Percentiles rank a stretch among this genome's conserved stretches.
phyloP scores from a whole-genome alignment of 1,140 invertebrate genomes.

The Heliconius nattereri region DNA sequence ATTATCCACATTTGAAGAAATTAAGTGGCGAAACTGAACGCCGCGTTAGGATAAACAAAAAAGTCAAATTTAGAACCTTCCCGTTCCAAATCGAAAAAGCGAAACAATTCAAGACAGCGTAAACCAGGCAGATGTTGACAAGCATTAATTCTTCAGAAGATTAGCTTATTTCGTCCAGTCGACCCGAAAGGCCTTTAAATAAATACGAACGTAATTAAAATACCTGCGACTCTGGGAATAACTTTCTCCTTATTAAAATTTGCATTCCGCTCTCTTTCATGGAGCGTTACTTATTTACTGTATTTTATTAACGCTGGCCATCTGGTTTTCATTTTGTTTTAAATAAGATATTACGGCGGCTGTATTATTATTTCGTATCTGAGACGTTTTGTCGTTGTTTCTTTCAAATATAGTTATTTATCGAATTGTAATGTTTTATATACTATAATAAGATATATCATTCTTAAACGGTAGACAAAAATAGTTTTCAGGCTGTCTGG shows the following conservation, averaged over 20 bases:
- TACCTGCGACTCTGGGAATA: constrained; percentile 39
- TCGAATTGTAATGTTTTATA: neutral
- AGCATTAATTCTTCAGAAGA: neutral
- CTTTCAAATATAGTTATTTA: neutral
- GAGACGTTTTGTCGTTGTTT: neutral
- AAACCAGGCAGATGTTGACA: neutral
- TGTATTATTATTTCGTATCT: constrained; percentile 14
- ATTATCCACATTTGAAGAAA: too few species aligned
- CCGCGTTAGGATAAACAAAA: too few species aligned
- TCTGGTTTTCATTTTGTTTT: constrained; percentile 30
- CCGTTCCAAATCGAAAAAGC: neutral
- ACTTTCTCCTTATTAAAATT: constrained; percentile 42
- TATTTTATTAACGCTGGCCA: constrained; percentile 34
- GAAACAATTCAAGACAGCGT: neutral
- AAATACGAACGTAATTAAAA: constrained; percentile 43
- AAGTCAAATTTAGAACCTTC: neutral
- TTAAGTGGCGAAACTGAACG: too few species aligned
- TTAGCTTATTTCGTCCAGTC: constrained; percentile 22
- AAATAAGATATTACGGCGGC: constrained; percentile 17
- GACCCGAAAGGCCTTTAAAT: constrained; percentile 34
- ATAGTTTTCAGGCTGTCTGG: too few species aligned
- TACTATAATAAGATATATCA: too few species aligned
- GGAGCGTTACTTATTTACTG: constrained; percentile 29
- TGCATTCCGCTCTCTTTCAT: constrained; percentile 39
- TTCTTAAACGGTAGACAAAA: too few species aligned